Conservation (phyloP, 2,888 invertebrate genomes). For the Allophyes oxyacanthae region DNA sequence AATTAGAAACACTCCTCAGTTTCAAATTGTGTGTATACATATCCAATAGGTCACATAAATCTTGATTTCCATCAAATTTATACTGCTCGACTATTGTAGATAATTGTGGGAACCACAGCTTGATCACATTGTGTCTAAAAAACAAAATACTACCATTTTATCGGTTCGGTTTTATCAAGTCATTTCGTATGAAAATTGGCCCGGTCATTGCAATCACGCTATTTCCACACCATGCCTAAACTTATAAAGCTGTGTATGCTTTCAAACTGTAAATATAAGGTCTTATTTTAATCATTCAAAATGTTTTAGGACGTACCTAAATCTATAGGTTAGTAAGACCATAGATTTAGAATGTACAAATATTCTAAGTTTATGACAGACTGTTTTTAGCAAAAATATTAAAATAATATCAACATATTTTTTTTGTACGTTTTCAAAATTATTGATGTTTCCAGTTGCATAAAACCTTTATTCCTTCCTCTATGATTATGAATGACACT, state of each 20-base stretch:
- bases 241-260: not conserved
- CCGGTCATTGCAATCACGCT: not conserved
- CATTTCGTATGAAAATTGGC: conserved; percentile 28
- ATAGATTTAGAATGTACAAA: no score
- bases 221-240: conserved; percentile 2
- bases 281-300: no score
- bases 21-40: conserved; percentile 61
- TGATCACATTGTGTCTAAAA: conserved; percentile 67
- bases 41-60: conserved; percentile 67
- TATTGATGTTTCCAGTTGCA: no score
- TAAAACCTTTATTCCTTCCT: no score
- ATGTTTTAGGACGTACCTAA: no score
- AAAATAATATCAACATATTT: no score
- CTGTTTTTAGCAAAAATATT: no score
- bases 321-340: no score
- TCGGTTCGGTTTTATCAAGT: conserved; percentile 26
- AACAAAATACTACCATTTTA: conserved; percentile 22
- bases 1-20: conserved; percentile 28
- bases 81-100: conserved; percentile 72
- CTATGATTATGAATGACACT: no score
- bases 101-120: conserved; percentile 75
- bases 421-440: no score
- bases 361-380: no score
- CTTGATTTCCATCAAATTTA: conserved; percentile 51
- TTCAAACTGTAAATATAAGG: not conserved